Conservation (phyloP, 1,140 invertebrate species). For the Drosophila insularis region DNA sequence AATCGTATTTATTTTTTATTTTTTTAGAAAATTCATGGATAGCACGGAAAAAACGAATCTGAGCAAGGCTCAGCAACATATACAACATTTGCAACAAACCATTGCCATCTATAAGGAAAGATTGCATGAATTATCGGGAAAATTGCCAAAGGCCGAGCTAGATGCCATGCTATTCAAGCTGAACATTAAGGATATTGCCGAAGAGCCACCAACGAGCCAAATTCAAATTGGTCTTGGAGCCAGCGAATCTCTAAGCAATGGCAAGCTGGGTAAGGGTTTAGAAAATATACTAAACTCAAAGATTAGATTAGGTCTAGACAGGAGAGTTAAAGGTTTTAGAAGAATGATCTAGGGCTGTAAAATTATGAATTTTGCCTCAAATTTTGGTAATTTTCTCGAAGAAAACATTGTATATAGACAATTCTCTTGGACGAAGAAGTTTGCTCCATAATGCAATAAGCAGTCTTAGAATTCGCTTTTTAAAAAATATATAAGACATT, state of each 20-base stretch:
- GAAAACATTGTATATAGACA: no score
- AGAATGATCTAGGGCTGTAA: no score
- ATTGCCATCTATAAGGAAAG: constrained; percentile 84
- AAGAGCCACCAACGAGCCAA: constrained; percentile 60
- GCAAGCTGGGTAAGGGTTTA: constrained; percentile 71
- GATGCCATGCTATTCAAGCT: constrained; percentile 74
- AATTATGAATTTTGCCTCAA: no score
- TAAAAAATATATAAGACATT: no score
- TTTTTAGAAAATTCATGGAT: constrained; percentile 72
- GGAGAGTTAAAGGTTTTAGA: no score
- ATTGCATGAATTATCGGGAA: constrained; percentile 81
- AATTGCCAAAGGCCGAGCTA: constrained; percentile 80
- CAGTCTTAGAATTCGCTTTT: no score
- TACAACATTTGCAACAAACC: constrained; percentile 84
- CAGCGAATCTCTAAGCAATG: constrained; percentile 60
- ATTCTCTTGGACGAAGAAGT: no score
- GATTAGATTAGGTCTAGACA: no score
- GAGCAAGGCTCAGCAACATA: constrained; percentile 84
- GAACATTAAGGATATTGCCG: constrained; percentile 77
- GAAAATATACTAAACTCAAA: no score
- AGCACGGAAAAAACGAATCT: constrained; percentile 83
- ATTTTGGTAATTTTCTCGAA: no score
- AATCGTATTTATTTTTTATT: neutral
- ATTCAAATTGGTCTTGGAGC: constrained; percentile 43
- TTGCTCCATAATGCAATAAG: no score